Evolutionary conservation across 2,888 invertebrate species (phyloP).

Genomic region (Andricus curvator): DNA sequence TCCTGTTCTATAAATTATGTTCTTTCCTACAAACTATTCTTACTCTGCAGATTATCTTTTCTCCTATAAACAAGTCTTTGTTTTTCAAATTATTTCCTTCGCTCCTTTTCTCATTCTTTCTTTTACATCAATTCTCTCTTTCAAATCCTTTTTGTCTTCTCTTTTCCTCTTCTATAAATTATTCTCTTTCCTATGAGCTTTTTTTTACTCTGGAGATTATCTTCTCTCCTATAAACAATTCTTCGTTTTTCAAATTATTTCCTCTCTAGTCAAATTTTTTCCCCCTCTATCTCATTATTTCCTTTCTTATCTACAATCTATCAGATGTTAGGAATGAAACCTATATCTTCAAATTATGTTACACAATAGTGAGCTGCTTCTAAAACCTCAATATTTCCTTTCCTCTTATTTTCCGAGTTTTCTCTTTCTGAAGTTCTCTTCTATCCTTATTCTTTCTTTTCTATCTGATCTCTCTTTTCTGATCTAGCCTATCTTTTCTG

Average conservation of each 20-base stretch:
- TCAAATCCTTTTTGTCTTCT: constrained; percentile 33
- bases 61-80: not conserved
- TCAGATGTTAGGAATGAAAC: constrained; percentile 14
- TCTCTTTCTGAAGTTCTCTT: constrained; percentile 34
- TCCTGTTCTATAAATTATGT: not conserved
- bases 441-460: constrained; percentile 45
- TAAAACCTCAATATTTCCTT: constrained; percentile 8
- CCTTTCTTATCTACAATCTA: not conserved
- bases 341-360: not conserved
- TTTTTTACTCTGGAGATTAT: no score
- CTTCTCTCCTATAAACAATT: no score
- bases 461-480: constrained; percentile 46
- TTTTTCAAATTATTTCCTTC: not conserved
- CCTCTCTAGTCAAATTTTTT: not conserved
- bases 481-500: constrained; percentile 22
- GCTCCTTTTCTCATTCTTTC: constrained; percentile 6
- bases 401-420: constrained; percentile 15
- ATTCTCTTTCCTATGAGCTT: not conserved
- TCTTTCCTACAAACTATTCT: not conserved
- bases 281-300: no score
- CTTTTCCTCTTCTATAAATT: constrained; percentile 7
- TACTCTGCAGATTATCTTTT: not conserved
- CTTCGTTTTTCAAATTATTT: constrained; percentile 6
- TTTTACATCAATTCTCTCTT: constrained; percentile 36
- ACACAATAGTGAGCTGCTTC: not conserved